Evolutionary conservation across 2,797 vertebrate genomes (phyloP), one percentile per base, ranked within the genome.

Genomic region (Urophycis tenuis): DNA sequence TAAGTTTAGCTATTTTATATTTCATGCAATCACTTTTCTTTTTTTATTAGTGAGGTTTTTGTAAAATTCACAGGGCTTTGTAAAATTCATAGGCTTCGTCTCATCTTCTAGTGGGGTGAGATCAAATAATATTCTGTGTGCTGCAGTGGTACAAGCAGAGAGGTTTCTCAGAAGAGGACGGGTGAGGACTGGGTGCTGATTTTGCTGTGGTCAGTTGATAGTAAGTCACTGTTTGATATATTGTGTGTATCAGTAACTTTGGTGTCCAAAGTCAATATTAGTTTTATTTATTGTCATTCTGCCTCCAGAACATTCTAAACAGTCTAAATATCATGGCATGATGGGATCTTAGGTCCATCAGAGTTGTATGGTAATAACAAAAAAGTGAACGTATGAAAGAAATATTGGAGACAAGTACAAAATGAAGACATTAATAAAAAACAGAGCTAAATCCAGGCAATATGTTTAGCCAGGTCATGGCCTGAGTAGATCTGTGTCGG

Each of bases 401-500:
- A n/a, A n/a, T n/a, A n/a, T n/a, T n/a, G n/a, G n/a, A n/a, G 19
- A 22, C 15, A 45, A 45, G 53, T 67, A 67, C 60, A 67, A 29
- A 67, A 29, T 67, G 53, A 64, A 60, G 53, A 29, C 53, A 64
- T n/a, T 5, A 60, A 60, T 25, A 60, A 7, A 64, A 25, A 29
- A 64, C n/a, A 25, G 1, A 64, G 29, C 53, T 9, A 64, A 25
- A 67, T 11, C 60, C 60, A 67, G 53, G n/a, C 53, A 15, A 17
- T 25, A 67, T 29, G 60, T 29, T 30, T n/a, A 3, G 25, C 22
- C 7, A 17, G 22, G 53, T 29, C 60, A 30, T 29, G 60, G 60
- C 60, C 60, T 10, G 72, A 81, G 75, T 81, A 78, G 76, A 29
- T 32, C 36, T 19, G 34, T 73, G 77, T 75, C 79, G 87, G 81